phyloP scores from a whole-genome alignment of 2,113 vertebrate genomes.

The Azemiops feae region DNA sequence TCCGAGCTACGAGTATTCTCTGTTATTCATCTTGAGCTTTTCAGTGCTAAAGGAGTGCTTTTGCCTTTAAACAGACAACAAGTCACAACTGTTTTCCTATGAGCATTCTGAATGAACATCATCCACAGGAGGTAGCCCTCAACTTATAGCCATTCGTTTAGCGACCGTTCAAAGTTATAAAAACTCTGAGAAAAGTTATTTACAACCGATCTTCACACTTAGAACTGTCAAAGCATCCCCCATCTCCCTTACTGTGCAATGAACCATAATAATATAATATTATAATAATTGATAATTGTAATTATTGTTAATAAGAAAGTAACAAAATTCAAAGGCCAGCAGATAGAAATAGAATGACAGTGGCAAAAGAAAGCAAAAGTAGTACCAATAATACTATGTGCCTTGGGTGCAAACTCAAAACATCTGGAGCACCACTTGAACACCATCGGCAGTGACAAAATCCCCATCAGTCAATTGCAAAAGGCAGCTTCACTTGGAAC shows the following conservation, averaged over 20 bases:
- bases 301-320: neutral
- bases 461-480: neutral
- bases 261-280: neutral
- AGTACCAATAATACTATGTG: neutral
- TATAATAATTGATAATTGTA: neutral
- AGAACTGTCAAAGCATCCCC: neutral
- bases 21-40: neutral
- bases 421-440: neutral
- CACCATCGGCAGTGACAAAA: neutral
- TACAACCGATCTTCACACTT: neutral
- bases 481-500: neutral
- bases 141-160: neutral
- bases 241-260: neutral
- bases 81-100: neutral
- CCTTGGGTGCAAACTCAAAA: neutral
- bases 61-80: neutral
- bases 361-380: neutral
- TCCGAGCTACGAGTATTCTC: too few species aligned
- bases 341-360: neutral
- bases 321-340: neutral
- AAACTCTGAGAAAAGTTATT: neutral
- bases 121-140: neutral
- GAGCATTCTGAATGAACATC: neutral
- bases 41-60: neutral
- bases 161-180: neutral